These are phyloP conservation scores for Leptodactylus fallax DNA, from an alignment of 2,797 vertebrate genomes.

Conservation along the genomic window DNA sequence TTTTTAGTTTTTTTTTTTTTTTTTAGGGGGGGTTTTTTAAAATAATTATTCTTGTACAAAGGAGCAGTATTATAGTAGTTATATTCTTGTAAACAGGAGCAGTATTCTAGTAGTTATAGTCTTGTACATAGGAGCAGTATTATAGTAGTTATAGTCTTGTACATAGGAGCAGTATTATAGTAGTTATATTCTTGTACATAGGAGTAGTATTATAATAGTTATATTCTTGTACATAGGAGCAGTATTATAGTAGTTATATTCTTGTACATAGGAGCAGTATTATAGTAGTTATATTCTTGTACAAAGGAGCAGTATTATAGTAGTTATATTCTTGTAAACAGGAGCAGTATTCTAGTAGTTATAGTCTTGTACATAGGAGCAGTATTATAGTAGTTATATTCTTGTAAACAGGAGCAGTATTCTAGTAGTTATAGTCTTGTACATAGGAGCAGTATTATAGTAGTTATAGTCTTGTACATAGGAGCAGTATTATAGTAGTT, in stretches of 20 bases:
- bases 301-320: slow-evolving; percentile 10
- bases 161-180: slow-evolving; percentile 9
- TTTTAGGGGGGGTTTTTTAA: not conserved
- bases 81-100: too few relatives aligned
- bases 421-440: slow-evolving; percentile 13
- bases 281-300: slow-evolving; percentile 23
- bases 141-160: too few relatives aligned
- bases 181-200: slow-evolving; percentile 16
- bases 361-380: not conserved
- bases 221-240: slow-evolving; percentile 12
- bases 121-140: too few relatives aligned
- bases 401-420: slow-evolving; percentile 1
- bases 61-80: too few relatives aligned
- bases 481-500: slow-evolving; percentile 1
- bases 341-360: slow-evolving; percentile 12
- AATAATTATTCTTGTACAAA: slow-evolving; percentile 7
- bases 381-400: slow-evolving; percentile 21
- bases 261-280: slow-evolving; percentile 13
- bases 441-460: slow-evolving; percentile 4
- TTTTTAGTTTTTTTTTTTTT: slow-evolving; percentile 1
- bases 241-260: slow-evolving; percentile 29
- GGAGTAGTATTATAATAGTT: slow-evolving; percentile 19
- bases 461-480: slow-evolving; percentile 7
- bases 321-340: slow-evolving; percentile 11
- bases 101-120: too few relatives aligned